These are phyloP conservation scores for Vulpes vulpes DNA, from an alignment of 2,113 vertebrate species.

Conservation along the genomic window DNA sequence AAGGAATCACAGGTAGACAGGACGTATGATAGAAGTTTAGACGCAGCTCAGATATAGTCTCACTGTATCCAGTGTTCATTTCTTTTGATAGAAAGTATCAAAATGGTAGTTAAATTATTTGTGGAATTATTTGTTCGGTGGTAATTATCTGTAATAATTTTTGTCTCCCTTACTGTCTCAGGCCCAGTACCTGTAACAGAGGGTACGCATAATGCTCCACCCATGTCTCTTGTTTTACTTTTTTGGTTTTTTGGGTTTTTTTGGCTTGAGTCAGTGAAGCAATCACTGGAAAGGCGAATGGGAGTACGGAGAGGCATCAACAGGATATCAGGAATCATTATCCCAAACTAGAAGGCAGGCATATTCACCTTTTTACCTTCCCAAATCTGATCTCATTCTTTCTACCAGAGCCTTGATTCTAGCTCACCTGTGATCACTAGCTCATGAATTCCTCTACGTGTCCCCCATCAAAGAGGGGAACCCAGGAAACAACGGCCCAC, in stretches of 20 bases:
- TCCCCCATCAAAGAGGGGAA: neutral
- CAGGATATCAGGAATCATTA: neutral
- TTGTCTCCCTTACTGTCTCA: neutral
- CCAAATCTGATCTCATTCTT: neutral
- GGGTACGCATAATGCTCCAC: rapidly evolving
- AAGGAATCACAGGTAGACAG: neutral
- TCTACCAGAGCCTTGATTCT: neutral
- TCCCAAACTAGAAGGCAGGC: neutral
- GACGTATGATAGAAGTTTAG: rapidly evolving
- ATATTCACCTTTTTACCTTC: neutral
- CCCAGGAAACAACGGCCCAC: neutral
- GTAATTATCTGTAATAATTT: neutral
- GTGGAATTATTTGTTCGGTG: neutral
- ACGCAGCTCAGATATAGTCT: neutral
- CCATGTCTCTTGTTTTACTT: neutral
- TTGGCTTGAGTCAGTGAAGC: neutral
- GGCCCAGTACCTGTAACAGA: neutral
- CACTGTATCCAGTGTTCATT: neutral
- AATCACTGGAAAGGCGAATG: neutral
- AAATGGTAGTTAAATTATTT: neutral
- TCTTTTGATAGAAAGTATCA: neutral
- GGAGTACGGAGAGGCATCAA: neutral
- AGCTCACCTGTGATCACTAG: neutral
- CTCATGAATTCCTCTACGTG: neutral
- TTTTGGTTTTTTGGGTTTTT: neutral